Conservation (phyloP, 2,113 vertebrate genomes). For the Python bivittatus region DNA sequence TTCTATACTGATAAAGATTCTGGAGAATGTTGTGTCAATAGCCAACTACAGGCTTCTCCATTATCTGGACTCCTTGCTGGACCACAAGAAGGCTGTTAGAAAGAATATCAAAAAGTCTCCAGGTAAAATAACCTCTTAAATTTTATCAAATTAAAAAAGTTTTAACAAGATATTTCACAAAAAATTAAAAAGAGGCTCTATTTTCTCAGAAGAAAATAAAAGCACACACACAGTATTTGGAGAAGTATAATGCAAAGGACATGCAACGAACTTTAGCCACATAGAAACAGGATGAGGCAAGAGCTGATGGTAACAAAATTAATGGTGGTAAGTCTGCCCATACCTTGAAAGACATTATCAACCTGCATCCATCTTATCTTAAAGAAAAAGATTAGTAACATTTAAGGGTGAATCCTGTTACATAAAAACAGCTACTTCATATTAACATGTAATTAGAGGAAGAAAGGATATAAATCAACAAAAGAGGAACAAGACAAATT, state of each 20-base stretch:
- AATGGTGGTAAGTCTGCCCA: neutral
- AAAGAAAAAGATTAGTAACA: neutral
- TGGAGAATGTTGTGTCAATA: neutral
- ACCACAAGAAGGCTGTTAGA: neutral
- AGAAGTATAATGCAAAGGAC: neutral
- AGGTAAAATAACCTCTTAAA: neutral
- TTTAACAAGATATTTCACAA: neutral
- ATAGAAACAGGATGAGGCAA: neutral
- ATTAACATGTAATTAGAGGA: neutral
- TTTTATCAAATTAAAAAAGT: neutral
- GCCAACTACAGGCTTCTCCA: neutral
- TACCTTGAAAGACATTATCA: neutral
- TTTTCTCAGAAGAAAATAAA: neutral
- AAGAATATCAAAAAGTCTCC: neutral
- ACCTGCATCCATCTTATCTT: neutral
- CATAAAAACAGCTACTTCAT: neutral
- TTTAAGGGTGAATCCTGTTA: neutral
- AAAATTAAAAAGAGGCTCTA: neutral
- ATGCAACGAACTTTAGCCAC: neutral
- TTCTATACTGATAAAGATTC: neutral
- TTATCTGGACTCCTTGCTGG: neutral
- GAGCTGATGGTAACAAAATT: neutral
- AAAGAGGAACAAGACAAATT: neutral
- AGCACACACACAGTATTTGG: neutral
- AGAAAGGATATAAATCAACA: neutral